Conservation (phyloP, 2,888 invertebrate genomes). For the Hipparchia semele region DNA sequence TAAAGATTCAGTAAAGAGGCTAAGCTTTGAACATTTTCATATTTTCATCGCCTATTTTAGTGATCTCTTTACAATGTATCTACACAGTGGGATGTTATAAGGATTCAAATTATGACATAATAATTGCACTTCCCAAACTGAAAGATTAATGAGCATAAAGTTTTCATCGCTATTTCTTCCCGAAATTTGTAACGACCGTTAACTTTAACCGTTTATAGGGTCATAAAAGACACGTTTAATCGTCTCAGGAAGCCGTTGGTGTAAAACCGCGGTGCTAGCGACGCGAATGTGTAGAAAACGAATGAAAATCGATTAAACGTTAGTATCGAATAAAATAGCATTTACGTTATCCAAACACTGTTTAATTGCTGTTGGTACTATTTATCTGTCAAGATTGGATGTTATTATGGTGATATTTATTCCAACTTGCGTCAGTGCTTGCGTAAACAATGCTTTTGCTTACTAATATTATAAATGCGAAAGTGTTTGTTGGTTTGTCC, state of each 20-base stretch:
- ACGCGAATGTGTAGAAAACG: conserved; percentile 4
- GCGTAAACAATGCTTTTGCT: neutral
- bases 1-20: too few relatives aligned
- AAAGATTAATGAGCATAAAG: conserved; percentile 13
- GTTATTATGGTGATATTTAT: neutral
- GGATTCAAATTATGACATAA: conserved; percentile 12
- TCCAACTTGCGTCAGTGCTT: conserved; percentile 7
- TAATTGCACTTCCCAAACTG: conserved; percentile 13
- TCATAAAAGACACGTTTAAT: conserved; percentile 20
- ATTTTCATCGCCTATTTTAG: too few relatives aligned
- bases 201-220: conserved; percentile 19
- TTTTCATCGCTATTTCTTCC: conserved; percentile 15
- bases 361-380: neutral
- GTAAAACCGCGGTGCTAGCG: neutral
- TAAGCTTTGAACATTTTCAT: too few relatives aligned
- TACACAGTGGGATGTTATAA: neutral
- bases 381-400: neutral
- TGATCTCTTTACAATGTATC: neutral
- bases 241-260: conserved; percentile 10
- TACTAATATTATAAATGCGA: too few relatives aligned
- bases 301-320: conserved; percentile 7
- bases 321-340: conserved; percentile 3
- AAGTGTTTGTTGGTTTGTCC: too few relatives aligned
- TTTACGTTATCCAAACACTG: conserved; percentile 1
- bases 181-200: conserved; percentile 18